phyloP scores from a whole-genome alignment of 1,140 invertebrate species.

The Trichogramma pretiosum region DNA sequence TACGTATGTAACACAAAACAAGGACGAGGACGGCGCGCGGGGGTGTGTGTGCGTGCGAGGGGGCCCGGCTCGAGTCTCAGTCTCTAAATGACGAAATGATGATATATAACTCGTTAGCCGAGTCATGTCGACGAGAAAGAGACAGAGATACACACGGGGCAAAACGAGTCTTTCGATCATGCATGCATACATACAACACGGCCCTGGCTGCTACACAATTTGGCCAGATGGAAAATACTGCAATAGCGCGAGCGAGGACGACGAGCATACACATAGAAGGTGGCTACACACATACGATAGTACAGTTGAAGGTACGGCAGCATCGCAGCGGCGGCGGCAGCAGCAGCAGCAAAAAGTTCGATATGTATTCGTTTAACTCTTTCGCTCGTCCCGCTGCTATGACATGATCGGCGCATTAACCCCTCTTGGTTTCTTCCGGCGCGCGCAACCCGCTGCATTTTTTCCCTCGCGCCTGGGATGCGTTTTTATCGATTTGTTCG shows the following conservation, averaged over 20 bases:
- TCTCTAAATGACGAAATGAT: constrained; percentile 19
- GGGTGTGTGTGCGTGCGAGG: no score
- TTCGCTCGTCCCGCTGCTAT: constrained; percentile 38
- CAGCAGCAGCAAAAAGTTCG: constrained; percentile 10
- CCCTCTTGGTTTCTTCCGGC: constrained; percentile 34
- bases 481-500: constrained; percentile 48
- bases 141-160: not conserved
- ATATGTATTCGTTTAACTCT: constrained; percentile 35
- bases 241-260: not conserved
- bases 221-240: constrained; percentile 3
- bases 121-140: not conserved
- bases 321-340: not conserved
- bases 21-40: no score
- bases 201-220: no score
- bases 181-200: no score
- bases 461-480: constrained; percentile 46
- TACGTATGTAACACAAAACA: no score
- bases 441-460: constrained; percentile 21
- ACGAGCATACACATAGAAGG: no score
- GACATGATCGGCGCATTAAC: constrained; percentile 47
- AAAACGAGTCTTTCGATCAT: no score
- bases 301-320: not conserved
- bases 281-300: no score
- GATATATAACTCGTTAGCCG: no score
- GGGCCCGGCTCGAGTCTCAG: no score